These are phyloP conservation scores for Polymixis flavicincta DNA, from an alignment of 2,888 invertebrate genomes.

Conservation along the genomic window DNA sequence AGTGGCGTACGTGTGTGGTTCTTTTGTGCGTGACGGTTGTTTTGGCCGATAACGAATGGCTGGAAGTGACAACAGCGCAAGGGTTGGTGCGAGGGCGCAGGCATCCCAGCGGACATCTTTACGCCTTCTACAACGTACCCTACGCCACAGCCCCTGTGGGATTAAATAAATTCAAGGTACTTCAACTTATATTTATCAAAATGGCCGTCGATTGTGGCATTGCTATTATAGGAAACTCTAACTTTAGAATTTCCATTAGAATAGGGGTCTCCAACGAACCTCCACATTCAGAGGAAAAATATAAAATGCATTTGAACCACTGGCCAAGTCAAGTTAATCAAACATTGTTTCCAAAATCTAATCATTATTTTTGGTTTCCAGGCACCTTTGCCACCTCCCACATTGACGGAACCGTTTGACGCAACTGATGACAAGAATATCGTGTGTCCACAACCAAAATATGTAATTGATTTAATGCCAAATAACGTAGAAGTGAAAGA, in stretches of 20 bases:
- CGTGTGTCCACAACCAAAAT: conserved; percentile 68
- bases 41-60: too few species aligned
- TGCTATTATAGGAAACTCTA: not conserved
- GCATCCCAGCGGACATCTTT: too few species aligned
- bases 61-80: too few species aligned
- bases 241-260: too few species aligned
- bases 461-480: not conserved
- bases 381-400: conserved; percentile 49
- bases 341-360: not conserved
- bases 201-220: too few species aligned
- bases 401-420: conserved; percentile 68
- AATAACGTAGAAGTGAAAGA: conserved; percentile 63
- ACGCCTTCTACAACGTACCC: too few species aligned
- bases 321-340: not conserved
- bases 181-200: too few species aligned
- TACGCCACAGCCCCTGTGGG: conserved; percentile 74
- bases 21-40: conserved; percentile 7
- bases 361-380: conserved; percentile 41
- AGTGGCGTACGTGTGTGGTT: conserved; percentile 20
- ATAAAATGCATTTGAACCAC: too few species aligned
- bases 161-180: conserved; percentile 72
- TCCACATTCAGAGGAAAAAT: too few species aligned
- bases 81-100: too few species aligned
- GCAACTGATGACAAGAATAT: conserved; percentile 68
- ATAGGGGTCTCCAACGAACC: too few species aligned